Base-by-base conservation (phyloP, 2,888 invertebrate species). In the Ctenicera cuprea region DNA sequence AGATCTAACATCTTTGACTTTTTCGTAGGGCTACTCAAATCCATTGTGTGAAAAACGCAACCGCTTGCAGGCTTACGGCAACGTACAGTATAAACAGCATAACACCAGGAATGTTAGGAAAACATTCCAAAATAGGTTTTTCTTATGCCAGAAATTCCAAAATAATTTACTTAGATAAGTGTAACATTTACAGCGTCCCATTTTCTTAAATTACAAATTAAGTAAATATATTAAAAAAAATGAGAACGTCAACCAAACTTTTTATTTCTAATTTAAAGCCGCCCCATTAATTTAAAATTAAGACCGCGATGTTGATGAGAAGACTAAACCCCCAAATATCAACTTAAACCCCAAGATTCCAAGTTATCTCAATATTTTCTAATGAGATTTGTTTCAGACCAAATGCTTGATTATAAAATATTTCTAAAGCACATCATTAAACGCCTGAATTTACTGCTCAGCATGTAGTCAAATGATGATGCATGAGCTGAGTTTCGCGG, bases 401-500 rank as follows among this genome's bases (percentile, higher is more conserved):
- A 59, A 38, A 45, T 26, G 30, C 26, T 30, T 63, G 45, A 63
- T 63, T 63, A 45, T 63, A 22, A 63, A 63, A 63, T 63, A 63
- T 45, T 38, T 20, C 11, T 9, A 11, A 50, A 50, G 50, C 50
- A 16, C 30, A 33, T 54, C 22, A 30, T 54, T 54, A 54, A 50
- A 54, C 33, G 54, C n/a, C 18, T 18, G 38, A 30, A 45, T 63
- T 22, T 41, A 11, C 8, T 14, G 62, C 26, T 22, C 22, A 16
- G 43, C 45, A 16, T 41, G 38, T 14, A 61, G 38, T 63, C 59
- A 70, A 70, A 70, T 63, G 38, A 70, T 63, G 70, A 70, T 63
- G 63, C 54, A 70, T 50, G 61, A 22, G 48, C 26, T 63, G n/a
- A 68, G 30, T 52, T 67, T 48, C 71, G 57, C 45, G 59, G 37